Evolutionary conservation across 2,113 vertebrate genomes (phyloP).

Genomic region (Pristiophorus japonicus): DNA sequence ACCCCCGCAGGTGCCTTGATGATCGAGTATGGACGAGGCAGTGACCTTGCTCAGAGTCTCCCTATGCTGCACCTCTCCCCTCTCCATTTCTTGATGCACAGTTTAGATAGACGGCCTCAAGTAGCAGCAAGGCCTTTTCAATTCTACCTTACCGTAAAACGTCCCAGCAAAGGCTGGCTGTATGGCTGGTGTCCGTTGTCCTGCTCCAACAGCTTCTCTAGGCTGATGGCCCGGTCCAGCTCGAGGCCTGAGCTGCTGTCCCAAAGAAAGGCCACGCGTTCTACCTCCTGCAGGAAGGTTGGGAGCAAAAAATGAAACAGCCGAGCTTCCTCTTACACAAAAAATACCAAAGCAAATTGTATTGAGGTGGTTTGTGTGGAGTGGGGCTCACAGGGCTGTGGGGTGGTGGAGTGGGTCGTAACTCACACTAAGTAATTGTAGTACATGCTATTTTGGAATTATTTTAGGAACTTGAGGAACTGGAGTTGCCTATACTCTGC

Average conservation of each 20-base stretch:
- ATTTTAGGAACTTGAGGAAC: not conserved
- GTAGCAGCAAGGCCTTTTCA: not conserved
- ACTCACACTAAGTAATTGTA: not conserved
- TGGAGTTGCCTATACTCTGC: not conserved
- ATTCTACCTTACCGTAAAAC: conserved; percentile 27
- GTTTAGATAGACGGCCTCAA: not conserved
- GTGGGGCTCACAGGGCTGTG: not conserved
- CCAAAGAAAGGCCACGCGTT: conserved; percentile 38
- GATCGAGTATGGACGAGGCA: not conserved
- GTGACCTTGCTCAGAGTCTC: not conserved
- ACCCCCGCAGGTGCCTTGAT: not conserved
- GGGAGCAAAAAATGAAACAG: not conserved
- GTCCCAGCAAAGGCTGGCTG: not conserved
- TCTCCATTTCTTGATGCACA: not conserved
- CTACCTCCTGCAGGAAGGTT: not conserved
- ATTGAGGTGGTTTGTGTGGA: not conserved
- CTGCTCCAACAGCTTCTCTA: conserved; percentile 3
- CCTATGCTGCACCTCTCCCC: not conserved
- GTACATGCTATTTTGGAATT: not conserved
- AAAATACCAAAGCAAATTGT: not conserved
- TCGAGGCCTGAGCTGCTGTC: conserved; percentile 33
- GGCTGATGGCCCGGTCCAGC: conserved; percentile 2
- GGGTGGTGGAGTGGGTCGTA: not conserved
- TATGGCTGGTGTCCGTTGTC: not conserved
- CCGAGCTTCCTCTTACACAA: not conserved